These are phyloP conservation scores for Sorex maritimensis DNA, from an alignment of 2,797 vertebrate genomes.

Conservation along the genomic window DNA sequence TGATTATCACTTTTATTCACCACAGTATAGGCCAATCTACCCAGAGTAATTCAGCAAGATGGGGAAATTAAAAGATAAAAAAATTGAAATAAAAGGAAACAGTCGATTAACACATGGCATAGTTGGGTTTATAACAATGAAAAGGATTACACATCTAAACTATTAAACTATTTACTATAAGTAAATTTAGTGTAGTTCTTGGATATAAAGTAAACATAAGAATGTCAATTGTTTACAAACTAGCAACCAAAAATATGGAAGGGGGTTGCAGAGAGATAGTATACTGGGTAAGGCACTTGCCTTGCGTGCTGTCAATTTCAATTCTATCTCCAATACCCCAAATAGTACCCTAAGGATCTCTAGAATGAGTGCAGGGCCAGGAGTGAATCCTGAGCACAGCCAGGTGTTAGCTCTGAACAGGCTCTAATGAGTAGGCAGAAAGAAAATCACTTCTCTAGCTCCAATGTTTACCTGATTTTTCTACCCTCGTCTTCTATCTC, in stretches of 20 bases:
- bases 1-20: not conserved
- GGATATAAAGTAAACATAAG: not conserved
- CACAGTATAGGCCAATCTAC: not conserved
- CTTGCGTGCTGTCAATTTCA: too few relatives aligned
- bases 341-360: not conserved
- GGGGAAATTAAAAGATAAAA: conserved; percentile 2
- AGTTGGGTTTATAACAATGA: conserved; percentile 1
- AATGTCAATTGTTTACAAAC: conserved; percentile 5
- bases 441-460: conserved; percentile 5
- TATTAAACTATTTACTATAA: not conserved
- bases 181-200: conserved; percentile 18
- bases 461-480: not conserved
- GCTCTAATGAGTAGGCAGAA: not conserved
- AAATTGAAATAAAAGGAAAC: conserved; percentile 46
- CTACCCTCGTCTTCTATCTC: not conserved
- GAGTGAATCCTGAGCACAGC: too few relatives aligned
- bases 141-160: conserved; percentile 1
- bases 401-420: too few relatives aligned
- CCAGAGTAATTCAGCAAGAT: not conserved
- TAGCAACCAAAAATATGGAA: conserved; percentile 51
- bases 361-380: too few relatives aligned
- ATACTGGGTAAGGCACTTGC: too few relatives aligned
- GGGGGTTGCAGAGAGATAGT: not conserved
- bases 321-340: not conserved
- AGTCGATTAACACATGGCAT: not conserved